Evolutionary conservation across 1,140 invertebrate genomes (phyloP).

Genomic region (Habropoda laboriosa): DNA sequence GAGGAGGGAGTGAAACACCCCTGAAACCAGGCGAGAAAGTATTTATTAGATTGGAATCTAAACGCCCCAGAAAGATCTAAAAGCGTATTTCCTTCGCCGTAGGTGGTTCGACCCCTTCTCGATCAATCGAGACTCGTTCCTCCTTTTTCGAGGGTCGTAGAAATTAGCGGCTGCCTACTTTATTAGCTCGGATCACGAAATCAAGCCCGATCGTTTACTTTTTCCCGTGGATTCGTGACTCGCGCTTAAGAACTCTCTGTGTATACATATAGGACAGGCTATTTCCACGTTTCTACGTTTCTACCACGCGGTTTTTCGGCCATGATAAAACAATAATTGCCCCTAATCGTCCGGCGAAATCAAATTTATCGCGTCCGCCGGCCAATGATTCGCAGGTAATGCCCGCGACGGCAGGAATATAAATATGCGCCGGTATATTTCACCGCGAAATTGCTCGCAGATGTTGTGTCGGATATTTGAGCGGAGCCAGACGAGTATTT

Average conservation of each 20-base stretch:
- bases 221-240: constrained; percentile 31
- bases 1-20: constrained; percentile 43
- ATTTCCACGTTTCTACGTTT: constrained; percentile 15
- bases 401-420: constrained; percentile 7
- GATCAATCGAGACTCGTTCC: constrained; percentile 27
- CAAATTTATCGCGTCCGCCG: constrained; percentile 52
- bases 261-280: no score
- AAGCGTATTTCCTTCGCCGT: constrained; percentile 75
- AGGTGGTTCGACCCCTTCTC: constrained; percentile 70
- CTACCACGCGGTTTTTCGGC: neutral
- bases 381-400: constrained; percentile 31
- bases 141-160: constrained; percentile 57
- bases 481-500: constrained; percentile 52
- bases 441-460: constrained; percentile 51
- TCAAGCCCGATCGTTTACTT: neutral
- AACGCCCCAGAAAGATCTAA: constrained; percentile 69
- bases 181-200: constrained; percentile 73
- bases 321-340: constrained; percentile 63
- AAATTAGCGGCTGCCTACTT: constrained; percentile 75
- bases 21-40: constrained; percentile 72
- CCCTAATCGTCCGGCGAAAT: constrained; percentile 52
- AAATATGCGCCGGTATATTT: constrained; percentile 48
- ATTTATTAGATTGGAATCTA: constrained; percentile 77
- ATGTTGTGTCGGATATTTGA: constrained; percentile 57
- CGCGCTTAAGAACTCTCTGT: no score